Evolutionary conservation across 2,113 vertebrate species (phyloP).

Genomic region (Halichoerus grypus): DNA sequence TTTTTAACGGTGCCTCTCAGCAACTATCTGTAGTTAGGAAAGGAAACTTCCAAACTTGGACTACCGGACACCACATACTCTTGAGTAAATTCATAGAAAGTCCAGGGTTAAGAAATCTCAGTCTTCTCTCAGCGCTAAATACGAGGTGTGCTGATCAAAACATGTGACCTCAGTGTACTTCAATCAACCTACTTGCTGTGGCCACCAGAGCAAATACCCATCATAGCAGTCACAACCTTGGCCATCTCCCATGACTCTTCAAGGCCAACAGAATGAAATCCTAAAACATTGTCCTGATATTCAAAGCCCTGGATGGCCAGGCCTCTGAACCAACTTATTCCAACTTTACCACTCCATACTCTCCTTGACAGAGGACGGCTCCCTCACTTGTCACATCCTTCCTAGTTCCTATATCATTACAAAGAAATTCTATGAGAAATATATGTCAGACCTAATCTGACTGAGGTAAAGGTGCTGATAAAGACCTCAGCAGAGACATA

Average conservation of each 20-base stretch:
- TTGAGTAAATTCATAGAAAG: background rate
- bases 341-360: background rate
- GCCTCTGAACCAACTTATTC: background rate
- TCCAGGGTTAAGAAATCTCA: background rate
- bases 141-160: background rate
- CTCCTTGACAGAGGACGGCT: background rate
- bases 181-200: background rate
- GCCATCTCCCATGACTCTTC: background rate
- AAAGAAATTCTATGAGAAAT: constrained; percentile 1
- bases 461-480: background rate
- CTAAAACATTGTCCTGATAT: background rate
- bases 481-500: background rate
- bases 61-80: background rate
- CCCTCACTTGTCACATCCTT: background rate
- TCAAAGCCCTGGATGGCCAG: background rate
- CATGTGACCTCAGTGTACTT: background rate
- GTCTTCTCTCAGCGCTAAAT: background rate
- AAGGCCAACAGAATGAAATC: background rate
- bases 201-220: background rate
- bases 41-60: background rate
- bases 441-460: background rate
- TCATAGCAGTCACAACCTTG: background rate
- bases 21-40: background rate
- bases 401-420: background rate
- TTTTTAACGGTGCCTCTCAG: background rate